Conservation (phyloP, 2,888 invertebrate genomes). For the Onchidella celtica region DNA sequence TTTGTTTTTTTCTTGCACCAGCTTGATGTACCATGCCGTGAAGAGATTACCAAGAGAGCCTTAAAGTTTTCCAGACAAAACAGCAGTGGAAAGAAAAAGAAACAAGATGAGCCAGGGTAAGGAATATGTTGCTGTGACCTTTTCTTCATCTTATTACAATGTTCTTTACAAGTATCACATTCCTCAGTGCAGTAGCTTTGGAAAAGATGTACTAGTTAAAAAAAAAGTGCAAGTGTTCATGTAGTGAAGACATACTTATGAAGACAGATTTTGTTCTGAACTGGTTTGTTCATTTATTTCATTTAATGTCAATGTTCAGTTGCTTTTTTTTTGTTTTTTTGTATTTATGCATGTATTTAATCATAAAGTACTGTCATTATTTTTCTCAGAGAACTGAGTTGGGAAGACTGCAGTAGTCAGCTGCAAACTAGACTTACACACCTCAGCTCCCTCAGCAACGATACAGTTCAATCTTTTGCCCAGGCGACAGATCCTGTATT, state of each 20-base stretch:
- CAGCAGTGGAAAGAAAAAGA: constrained; percentile 68
- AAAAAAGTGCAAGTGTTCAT: too few species aligned
- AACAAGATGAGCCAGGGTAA: constrained; percentile 64
- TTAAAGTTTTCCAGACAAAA: constrained; percentile 73
- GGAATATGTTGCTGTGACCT: background rate
- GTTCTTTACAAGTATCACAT: too few species aligned
- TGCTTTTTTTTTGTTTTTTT: too few species aligned
- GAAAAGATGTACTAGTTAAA: too few species aligned
- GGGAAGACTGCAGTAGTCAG: constrained; percentile 62
- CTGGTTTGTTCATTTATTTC: too few species aligned
- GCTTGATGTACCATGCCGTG: constrained; percentile 74
- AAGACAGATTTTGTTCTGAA: too few species aligned
- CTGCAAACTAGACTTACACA: constrained; percentile 68
- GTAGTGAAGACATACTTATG: too few species aligned
- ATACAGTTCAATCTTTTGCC: constrained; percentile 62
- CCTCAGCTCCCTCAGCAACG: constrained; percentile 65
- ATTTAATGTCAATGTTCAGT: too few species aligned
- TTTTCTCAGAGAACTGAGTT: constrained; percentile 54
- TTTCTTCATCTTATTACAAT: background rate
- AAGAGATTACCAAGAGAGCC: constrained; percentile 75
- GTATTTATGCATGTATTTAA: too few species aligned
- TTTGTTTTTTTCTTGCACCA: constrained; percentile 46
- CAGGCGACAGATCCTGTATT: constrained; percentile 62
- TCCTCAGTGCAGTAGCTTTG: too few species aligned
- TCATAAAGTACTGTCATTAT: too few species aligned